These are phyloP conservation scores for Phalangium opilio DNA, from an alignment of 2,888 invertebrate species.

Conservation along the genomic window DNA sequence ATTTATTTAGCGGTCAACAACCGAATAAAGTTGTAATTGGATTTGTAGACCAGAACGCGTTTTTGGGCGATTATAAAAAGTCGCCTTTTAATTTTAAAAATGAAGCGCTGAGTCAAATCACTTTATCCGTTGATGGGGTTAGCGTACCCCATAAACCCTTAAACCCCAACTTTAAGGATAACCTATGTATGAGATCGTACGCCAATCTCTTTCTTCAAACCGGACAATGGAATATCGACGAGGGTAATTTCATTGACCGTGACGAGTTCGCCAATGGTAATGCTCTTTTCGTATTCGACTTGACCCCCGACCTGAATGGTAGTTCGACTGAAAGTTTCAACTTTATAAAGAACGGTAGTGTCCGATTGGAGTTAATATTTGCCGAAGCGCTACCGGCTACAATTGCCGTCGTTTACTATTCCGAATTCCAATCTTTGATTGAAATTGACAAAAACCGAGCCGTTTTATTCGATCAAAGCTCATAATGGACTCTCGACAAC, in stretches of 20 bases:
- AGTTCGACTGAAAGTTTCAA: slow-evolving; percentile 9
- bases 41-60: slow-evolving; percentile 20
- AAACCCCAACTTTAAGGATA: slow-evolving; percentile 3
- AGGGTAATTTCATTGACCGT: slow-evolving; percentile 17
- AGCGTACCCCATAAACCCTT: slow-evolving; percentile 17
- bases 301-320: slow-evolving; percentile 22
- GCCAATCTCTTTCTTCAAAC: slow-evolving; percentile 21
- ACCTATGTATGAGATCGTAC: slow-evolving; percentile 19
- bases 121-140: slow-evolving; percentile 19
- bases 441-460: too few relatives aligned
- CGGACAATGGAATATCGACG: slow-evolving; percentile 19
- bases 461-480: too few relatives aligned
- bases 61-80: slow-evolving; percentile 16
- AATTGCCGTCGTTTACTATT: slow-evolving; percentile 22
- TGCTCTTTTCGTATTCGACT: slow-evolving; percentile 23
- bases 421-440: slow-evolving; percentile 25
- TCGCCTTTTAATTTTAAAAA: slow-evolving; percentile 23
- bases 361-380: slow-evolving; percentile 23
- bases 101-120: slow-evolving; percentile 17
- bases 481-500: too few relatives aligned
- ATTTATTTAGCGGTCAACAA: slow-evolving; percentile 24
- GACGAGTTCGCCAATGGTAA: slow-evolving; percentile 12
- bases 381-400: slow-evolving; percentile 14
- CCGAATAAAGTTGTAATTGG: slow-evolving; percentile 25
- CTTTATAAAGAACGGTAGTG: slow-evolving; percentile 17